Conservation (phyloP, 2,113 vertebrate species). For the Galbula dea region DNA sequence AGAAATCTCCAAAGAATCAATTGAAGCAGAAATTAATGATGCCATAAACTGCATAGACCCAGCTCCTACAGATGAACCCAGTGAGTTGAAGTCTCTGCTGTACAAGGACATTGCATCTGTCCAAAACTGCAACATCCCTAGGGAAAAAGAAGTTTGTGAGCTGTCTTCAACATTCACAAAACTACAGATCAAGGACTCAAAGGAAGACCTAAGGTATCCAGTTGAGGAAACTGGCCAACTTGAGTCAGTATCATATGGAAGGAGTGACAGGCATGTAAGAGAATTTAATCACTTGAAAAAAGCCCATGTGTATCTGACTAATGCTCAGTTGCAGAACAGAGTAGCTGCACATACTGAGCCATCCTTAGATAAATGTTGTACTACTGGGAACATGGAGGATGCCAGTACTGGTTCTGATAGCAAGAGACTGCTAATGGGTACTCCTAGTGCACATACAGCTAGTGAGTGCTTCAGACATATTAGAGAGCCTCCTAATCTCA, state of each 20-base stretch:
- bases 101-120: neutral
- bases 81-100: neutral
- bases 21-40: slow-evolving; percentile 42
- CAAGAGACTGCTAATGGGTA: neutral
- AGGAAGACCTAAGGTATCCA: slow-evolving; percentile 40
- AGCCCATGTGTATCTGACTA: neutral
- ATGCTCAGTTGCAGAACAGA: neutral
- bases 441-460: neutral
- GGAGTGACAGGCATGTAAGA: neutral
- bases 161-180: slow-evolving; percentile 45
- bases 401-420: neutral
- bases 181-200: slow-evolving; percentile 32
- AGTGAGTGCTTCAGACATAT: neutral
- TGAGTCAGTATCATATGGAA: neutral
- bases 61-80: neutral
- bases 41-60: slow-evolving; percentile 42
- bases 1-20: neutral
- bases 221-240: slow-evolving; percentile 62
- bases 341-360: neutral
- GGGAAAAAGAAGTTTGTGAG: neutral
- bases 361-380: slow-evolving; percentile 8
- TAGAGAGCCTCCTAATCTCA: slow-evolving; percentile 67
- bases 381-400: neutral
- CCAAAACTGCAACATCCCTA: neutral
- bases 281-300: neutral